Percentiles rank a stretch among this genome's conserved stretches.
These are phyloP conservation scores for Sus cebifrons DNA, from an alignment of 2,797 vertebrate genomes.

Conservation along the genomic window DNA sequence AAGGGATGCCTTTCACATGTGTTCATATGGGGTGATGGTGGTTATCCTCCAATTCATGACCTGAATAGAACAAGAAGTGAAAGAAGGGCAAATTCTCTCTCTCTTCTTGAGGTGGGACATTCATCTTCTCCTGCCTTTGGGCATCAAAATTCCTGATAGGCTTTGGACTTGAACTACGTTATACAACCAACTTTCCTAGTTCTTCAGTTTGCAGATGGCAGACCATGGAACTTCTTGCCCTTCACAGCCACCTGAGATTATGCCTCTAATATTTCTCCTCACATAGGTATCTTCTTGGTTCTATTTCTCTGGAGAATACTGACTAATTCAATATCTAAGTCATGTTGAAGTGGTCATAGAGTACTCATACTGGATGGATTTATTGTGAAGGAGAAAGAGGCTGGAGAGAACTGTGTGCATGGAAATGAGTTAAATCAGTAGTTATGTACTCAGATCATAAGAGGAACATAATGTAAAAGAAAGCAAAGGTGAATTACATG, in stretches of 20 bases:
- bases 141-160: neutral
- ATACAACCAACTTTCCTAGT: no score
- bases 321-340: neutral
- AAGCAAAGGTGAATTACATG: neutral
- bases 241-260: neutral
- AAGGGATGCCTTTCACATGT: neutral
- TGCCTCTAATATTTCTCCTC: neutral
- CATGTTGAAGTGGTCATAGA: neutral
- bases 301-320: neutral
- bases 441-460: fast-evolving
- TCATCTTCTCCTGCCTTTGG: neutral
- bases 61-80: neutral
- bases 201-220: neutral
- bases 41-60: neutral
- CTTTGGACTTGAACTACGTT: neutral
- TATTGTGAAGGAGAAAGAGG: neutral
- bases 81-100: neutral
- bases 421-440: neutral
- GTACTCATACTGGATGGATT: neutral
- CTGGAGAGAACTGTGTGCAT: fast-evolving
- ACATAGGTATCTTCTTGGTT: neutral
- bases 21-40: no score
- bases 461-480: neutral
- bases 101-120: neutral
- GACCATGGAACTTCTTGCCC: fast-evolving